Evolutionary conservation across 2,888 invertebrate species (phyloP).

Genomic region (Drosophila rellima): DNA sequence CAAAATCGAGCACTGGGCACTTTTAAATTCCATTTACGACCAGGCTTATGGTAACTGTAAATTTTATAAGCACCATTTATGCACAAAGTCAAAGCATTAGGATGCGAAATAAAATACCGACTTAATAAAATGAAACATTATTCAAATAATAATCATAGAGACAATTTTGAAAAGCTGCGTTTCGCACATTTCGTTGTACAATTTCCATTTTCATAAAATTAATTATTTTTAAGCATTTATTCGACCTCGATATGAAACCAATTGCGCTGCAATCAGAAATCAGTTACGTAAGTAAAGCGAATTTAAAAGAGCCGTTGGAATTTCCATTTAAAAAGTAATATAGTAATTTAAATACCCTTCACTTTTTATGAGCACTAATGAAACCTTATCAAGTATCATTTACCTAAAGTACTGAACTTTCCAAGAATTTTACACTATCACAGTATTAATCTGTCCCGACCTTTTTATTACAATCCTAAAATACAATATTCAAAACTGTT

Average conservation of each 20-base stretch:
- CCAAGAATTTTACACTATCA: background rate
- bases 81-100: conserved; percentile 7
- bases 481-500: background rate
- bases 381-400: background rate
- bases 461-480: background rate
- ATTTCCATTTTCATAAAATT: too few species aligned
- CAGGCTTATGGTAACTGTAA: conserved; percentile 1
- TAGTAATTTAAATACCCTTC: background rate
- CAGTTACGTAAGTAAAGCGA: background rate
- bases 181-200: background rate
- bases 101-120: background rate
- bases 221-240: background rate
- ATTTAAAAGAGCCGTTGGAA: background rate
- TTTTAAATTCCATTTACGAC: conserved; percentile 1
- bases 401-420: too few species aligned
- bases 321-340: background rate
- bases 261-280: background rate
- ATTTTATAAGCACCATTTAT: background rate
- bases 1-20: conserved; percentile 14
- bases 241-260: background rate
- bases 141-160: background rate
- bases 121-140: background rate
- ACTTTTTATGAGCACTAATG: background rate
- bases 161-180: background rate
- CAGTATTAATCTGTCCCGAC: too few species aligned